Evolutionary conservation across 30 jellyfish, hydroid and myxozoan genomes (phyloP).

Genomic region (Morbakka virulenta): DNA sequence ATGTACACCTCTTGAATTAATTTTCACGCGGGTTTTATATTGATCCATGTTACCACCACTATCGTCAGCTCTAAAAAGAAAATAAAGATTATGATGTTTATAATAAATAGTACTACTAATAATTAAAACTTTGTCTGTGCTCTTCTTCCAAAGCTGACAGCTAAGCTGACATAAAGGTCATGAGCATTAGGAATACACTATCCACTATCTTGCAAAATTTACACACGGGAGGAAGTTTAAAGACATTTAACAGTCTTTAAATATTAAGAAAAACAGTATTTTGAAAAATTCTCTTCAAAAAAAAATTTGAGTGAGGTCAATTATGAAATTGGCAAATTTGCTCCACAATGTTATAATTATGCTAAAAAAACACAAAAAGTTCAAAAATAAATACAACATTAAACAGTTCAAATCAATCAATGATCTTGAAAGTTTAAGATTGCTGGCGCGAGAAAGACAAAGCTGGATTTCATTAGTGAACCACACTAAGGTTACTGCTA

Average conservation of each 20-base stretch:
- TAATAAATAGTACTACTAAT: no score
- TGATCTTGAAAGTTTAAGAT: conserved; percentile 13
- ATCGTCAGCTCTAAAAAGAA: conserved; percentile 50
- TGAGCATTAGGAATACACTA: no score
- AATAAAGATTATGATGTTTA: no score
- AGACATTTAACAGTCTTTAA: no score
- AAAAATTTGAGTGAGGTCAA: background rate
- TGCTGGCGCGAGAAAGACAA: conserved; percentile 15
- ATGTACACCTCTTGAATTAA: conserved; percentile 38
- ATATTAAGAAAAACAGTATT: no score
- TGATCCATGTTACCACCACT: conserved; percentile 58
- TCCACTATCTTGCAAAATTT: no score
- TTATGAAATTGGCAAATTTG: background rate
- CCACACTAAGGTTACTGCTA: background rate
- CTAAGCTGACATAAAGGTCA: no score
- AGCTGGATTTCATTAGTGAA: background rate
- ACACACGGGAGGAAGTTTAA: no score
- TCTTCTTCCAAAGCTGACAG: no score
- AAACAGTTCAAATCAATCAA: conserved; percentile 2
- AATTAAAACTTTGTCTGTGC: no score
- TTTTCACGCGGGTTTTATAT: conserved; percentile 43
- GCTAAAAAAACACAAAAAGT: background rate
- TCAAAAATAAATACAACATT: conserved; percentile 1
- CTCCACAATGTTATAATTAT: background rate
- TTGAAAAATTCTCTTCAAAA: background rate